Evolutionary conservation across 2,888 invertebrate genomes (phyloP).

Genomic region (Metalampra italica): DNA sequence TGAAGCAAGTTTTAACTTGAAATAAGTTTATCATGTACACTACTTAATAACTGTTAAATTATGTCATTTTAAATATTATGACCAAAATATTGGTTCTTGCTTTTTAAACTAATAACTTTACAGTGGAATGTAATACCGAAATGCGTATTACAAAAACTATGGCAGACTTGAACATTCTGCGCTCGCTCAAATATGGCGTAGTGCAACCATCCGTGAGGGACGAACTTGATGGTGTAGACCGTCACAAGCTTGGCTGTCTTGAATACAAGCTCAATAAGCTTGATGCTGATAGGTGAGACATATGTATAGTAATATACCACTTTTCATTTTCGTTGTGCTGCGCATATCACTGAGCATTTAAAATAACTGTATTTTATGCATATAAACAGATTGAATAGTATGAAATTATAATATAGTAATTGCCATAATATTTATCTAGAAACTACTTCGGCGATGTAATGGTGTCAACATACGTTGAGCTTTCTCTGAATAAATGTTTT

Average conservation of each 20-base stretch:
- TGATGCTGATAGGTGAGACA: slow-evolving; percentile 43
- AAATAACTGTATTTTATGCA: too few relatives aligned
- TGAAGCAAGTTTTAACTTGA: not conserved
- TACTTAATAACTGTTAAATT: too few relatives aligned
- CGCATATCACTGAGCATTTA: not conserved
- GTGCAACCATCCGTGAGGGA: slow-evolving; percentile 23
- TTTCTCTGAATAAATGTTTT: slow-evolving; percentile 26
- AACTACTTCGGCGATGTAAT: slow-evolving; percentile 24
- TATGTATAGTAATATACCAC: not conserved
- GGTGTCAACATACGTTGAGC: slow-evolving; percentile 27
- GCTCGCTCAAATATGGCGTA: slow-evolving; percentile 40
- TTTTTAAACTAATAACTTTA: too few relatives aligned
- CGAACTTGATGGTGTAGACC: slow-evolving; percentile 39
- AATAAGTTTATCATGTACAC: too few relatives aligned
- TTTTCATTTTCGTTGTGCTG: not conserved
- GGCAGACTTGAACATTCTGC: slow-evolving; percentile 31
- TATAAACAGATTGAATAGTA: too few relatives aligned
- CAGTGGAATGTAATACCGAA: slow-evolving; percentile 46
- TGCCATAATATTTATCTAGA: slow-evolving; percentile 32
- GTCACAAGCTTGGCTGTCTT: slow-evolving; percentile 27
- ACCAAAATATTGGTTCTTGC: too few relatives aligned
- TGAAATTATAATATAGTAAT: too few relatives aligned
- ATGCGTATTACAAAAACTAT: slow-evolving; percentile 32
- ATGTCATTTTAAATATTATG: too few relatives aligned
- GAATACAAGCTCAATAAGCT: slow-evolving; percentile 53